A percentile compares a stretch with the other conserved stretches of the same genome.
phyloP scores from a whole-genome alignment of 2,797 vertebrate species.

The Salarias fasciatus region DNA sequence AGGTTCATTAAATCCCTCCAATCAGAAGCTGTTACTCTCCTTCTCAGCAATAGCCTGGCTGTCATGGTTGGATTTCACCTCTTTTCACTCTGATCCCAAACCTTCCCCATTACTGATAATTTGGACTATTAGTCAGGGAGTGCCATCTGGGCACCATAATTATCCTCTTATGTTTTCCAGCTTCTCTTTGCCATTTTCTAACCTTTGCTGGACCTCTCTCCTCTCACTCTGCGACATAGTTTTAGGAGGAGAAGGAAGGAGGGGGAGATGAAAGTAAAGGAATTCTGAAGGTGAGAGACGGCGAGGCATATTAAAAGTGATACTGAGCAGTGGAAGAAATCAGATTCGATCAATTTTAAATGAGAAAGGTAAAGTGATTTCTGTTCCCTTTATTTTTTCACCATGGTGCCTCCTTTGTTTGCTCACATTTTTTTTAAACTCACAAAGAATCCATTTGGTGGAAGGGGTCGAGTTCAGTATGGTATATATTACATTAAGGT shows the following conservation, averaged over 20 bases:
- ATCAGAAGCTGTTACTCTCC: slow-evolving; percentile 50
- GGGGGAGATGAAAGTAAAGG: slow-evolving; percentile 30
- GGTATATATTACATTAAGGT: no score
- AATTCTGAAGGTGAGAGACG: slow-evolving; percentile 21
- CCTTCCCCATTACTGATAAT: slow-evolving; percentile 72
- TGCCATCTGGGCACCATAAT: slow-evolving; percentile 74
- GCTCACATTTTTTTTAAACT: no score
- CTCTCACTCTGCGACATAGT: slow-evolving; percentile 15
- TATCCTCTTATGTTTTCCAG: slow-evolving; percentile 66
- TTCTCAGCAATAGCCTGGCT: slow-evolving; percentile 41
- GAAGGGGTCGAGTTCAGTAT: no score
- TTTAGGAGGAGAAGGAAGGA: slow-evolving; percentile 24
- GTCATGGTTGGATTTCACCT: slow-evolving; percentile 53
- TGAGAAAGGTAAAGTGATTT: slow-evolving; percentile 37
- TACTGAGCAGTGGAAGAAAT: slow-evolving; percentile 14
- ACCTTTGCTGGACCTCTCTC: slow-evolving; percentile 17
- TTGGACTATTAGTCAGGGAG: slow-evolving; percentile 72
- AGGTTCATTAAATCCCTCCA: slow-evolving; percentile 36
- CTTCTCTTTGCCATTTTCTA: slow-evolving; percentile 25
- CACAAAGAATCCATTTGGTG: no score
- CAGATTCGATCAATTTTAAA: slow-evolving; percentile 42
- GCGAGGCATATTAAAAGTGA: slow-evolving; percentile 11
- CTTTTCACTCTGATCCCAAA: slow-evolving; percentile 57
- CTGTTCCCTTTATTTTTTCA: slow-evolving; percentile 30
- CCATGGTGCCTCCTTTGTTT: slow-evolving; percentile 29